Percentiles rank a stretch among this genome's conserved stretches.
These are phyloP conservation scores for Eubasilissa regina DNA, from an alignment of 1,140 invertebrate species.

Conservation along the genomic window DNA sequence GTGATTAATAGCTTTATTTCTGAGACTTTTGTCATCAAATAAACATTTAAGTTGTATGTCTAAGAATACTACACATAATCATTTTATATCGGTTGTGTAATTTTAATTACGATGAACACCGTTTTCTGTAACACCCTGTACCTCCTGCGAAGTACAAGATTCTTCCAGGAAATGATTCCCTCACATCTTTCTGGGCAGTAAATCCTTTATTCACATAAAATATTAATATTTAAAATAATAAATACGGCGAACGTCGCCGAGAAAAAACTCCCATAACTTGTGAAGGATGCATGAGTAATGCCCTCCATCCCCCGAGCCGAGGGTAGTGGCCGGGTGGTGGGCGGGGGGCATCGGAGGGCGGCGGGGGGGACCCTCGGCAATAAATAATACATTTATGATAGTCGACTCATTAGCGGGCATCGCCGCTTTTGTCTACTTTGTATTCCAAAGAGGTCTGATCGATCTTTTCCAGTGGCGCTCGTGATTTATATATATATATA, in stretches of 20 bases:
- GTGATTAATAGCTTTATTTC: too few relatives aligned
- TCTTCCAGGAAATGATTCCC: too few relatives aligned
- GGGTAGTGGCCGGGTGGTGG: not conserved
- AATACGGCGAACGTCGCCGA: not conserved
- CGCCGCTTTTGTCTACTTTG: conserved; percentile 50
- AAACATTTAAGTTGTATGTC: too few relatives aligned
- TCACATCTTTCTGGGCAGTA: conserved; percentile 10
- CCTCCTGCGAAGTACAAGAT: too few relatives aligned
- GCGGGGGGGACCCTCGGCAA: conserved; percentile 12
- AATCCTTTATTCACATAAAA: conserved; percentile 13
- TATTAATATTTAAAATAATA: conserved; percentile 9
- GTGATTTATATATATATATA: not conserved
- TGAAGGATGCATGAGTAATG: conserved; percentile 9
- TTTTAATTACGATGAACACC: too few relatives aligned
- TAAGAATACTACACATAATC: too few relatives aligned
- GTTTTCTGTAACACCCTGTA: too few relatives aligned
- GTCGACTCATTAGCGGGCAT: conserved; percentile 55
- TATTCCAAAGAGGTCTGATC: conserved; percentile 41
- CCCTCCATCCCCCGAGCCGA: not conserved
- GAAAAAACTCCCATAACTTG: conserved; percentile 5
- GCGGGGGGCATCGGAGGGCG: too few relatives aligned
- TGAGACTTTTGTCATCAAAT: too few relatives aligned
- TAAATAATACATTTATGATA: conserved; percentile 57
- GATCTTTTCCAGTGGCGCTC: conserved; percentile 31
- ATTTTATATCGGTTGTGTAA: too few relatives aligned